These are phyloP conservation scores for Hydropotes inermis DNA, from an alignment of 2,113 vertebrate species.

Conservation along the genomic window DNA sequence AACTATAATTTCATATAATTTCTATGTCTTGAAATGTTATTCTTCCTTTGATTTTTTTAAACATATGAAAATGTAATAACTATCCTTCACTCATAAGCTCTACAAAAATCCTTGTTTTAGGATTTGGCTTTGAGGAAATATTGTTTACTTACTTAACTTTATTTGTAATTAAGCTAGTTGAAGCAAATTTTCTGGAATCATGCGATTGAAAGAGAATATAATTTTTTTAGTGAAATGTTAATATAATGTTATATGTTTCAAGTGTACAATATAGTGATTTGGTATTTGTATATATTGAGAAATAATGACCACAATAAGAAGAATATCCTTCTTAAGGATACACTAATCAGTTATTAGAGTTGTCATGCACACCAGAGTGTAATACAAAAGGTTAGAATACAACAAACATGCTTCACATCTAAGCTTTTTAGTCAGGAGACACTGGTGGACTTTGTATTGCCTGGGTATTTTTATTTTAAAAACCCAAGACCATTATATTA, in stretches of 20 bases:
- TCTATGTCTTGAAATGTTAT: neutral
- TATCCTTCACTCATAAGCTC: neutral
- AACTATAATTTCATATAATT: neutral
- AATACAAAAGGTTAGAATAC: neutral
- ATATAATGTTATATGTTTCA: neutral
- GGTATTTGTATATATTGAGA: neutral
- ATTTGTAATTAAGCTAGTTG: neutral
- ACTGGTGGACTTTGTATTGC: neutral
- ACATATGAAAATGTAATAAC: neutral
- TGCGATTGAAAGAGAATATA: neutral
- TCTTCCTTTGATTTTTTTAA: neutral
- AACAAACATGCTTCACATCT: neutral
- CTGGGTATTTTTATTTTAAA: conserved; percentile 19
- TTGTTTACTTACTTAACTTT: conserved; percentile 1
- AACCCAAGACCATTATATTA: neutral
- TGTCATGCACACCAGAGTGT: neutral
- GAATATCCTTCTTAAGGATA: neutral
- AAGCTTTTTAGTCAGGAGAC: neutral
- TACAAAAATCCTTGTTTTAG: neutral
- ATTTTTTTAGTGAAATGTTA: neutral
- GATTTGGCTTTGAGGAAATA: conserved; percentile 14
- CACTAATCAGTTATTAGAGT: neutral
- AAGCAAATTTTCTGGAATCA: neutral
- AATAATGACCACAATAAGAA: neutral
- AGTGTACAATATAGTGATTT: neutral